These are phyloP conservation scores for human (Homo sapiens) DNA, from an alignment of 2,113 vertebrate genomes.

Conservation along the genomic window DNA sequence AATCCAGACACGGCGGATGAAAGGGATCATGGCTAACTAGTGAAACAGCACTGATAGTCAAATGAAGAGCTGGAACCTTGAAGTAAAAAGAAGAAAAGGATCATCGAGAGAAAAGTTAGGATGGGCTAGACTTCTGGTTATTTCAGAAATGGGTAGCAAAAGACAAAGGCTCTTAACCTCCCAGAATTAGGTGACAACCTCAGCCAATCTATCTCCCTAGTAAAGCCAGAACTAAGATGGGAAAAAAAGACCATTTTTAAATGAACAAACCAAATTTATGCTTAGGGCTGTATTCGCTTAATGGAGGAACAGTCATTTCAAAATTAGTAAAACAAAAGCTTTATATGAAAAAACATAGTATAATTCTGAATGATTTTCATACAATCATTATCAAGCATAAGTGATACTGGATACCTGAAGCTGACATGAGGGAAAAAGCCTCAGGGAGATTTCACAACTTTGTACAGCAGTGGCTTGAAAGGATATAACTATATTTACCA, in stretches of 20 bases:
- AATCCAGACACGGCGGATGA: neutral
- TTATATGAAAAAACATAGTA: neutral
- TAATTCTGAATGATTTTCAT: neutral
- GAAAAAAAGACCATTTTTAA: neutral
- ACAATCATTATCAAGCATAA: neutral
- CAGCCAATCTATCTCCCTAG: too few relatives aligned
- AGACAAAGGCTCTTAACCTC: neutral
- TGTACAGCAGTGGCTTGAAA: neutral
- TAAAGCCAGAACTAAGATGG: neutral
- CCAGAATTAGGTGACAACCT: too few relatives aligned
- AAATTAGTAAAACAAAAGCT: neutral
- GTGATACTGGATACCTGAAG: neutral
- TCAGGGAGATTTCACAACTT: neutral
- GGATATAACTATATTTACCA: neutral
- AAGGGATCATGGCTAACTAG: neutral
- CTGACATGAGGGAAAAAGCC: neutral
- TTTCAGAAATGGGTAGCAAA: neutral
- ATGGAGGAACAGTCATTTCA: neutral
- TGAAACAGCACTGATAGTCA: neutral
- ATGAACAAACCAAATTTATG: neutral
- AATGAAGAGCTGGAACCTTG: neutral
- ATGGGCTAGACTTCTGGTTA: neutral
- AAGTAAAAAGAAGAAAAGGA: neutral
- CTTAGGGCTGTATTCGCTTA: neutral
- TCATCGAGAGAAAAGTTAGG: neutral